Conservation (phyloP, 2,888 invertebrate genomes). For the Pediacus dermestoides region DNA sequence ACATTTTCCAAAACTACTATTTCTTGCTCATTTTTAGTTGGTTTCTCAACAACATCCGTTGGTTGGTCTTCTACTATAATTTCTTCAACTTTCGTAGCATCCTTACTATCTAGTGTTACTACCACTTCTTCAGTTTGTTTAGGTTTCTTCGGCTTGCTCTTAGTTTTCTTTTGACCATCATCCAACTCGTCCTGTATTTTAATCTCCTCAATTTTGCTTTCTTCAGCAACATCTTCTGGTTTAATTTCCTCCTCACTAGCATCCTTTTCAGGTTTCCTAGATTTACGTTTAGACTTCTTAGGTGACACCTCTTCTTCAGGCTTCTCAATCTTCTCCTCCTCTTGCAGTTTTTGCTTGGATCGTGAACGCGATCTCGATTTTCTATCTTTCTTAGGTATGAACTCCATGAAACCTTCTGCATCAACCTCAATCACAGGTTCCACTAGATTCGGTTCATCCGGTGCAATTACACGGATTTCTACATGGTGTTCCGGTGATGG, state of each 20-base stretch:
- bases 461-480: conserved; percentile 34
- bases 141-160: too few species aligned
- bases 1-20: too few species aligned
- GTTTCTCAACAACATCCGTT: too few species aligned
- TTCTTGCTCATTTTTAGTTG: conserved; percentile 1
- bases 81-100: too few species aligned
- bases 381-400: conserved; percentile 48
- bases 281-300: conserved; percentile 13
- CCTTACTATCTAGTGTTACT: too few species aligned
- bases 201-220: too few species aligned
- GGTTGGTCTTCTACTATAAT: too few species aligned
- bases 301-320: conserved; percentile 6
- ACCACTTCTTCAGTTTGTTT: too few species aligned
- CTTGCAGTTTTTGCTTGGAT: conserved; percentile 27
- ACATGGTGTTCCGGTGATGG: conserved; percentile 14
- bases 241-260: too few species aligned
- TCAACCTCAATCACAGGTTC: conserved; percentile 33
- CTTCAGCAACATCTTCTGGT: too few species aligned
- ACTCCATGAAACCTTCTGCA: conserved; percentile 52
- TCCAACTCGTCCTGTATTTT: too few species aligned
- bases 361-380: conserved; percentile 57
- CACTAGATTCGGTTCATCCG: conserved; percentile 38
- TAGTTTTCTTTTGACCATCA: too few species aligned
- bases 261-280: conserved; percentile 17
- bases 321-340: conserved; percentile 8